Base-by-base conservation (phyloP, 2,797 vertebrate genomes). In the Sparidentex hasta region DNA sequence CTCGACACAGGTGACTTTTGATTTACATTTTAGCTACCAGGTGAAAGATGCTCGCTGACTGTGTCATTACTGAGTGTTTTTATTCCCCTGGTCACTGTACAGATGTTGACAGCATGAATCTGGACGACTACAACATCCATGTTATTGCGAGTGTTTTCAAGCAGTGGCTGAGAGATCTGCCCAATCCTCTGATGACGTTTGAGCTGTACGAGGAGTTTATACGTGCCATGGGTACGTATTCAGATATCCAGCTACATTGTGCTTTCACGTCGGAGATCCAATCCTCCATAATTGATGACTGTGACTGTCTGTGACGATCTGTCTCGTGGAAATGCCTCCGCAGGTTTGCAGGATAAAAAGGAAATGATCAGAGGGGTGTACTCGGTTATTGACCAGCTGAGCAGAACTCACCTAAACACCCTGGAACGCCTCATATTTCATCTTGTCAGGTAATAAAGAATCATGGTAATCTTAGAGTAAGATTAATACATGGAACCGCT, bases 71-170 rank as follows among this genome's bases (percentile, higher is more conserved):
- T 44, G 25, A 55, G 18, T 27, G 7, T 83, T 20, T 70, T 11
- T 8, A 1, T 46, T 69, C 29, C 78, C 51, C 23, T 23, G n/a
- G 43, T n/a, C n/a, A 12, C 48, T 27, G 2, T 47, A 6, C 92
- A 99, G 98, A 99, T 90, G 95, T 96, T 1, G 95, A 97, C 62
- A 96, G 63, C 17, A 96, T 98, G 82, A 99, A 96, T 92, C 95
- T 99, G 67, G 98, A 99, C 0, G 97, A 99, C 92, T 99, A 99
- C 93, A 99, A 97, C 93, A 99, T 99, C 92, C 98, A 99, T 0
- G 98, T 99, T 63, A 99, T 99, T 0, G 98, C 96, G n/a, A 99
- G 98, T 5, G 98, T 99, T 23, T 97, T 99, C 88, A 99, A 99
- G 89, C 98, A 99, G 86, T 99, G 98, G 98, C 95, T 99, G 71